Evolutionary conservation across 2,888 invertebrate genomes (phyloP).

Genomic region (Acrocyrtus sp.): DNA sequence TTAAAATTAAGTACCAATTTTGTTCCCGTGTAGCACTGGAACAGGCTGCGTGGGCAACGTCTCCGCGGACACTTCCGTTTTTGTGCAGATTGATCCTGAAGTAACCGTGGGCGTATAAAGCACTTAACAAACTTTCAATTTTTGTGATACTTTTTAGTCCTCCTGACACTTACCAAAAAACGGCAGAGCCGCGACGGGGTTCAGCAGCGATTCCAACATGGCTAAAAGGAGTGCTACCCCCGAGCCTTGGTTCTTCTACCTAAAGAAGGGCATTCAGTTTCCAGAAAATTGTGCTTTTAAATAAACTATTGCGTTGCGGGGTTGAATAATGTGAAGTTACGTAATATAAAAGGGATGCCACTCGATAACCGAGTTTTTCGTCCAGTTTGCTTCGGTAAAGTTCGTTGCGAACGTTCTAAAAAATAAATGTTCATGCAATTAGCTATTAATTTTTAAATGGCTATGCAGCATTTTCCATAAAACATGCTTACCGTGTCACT

Average conservation of each 20-base stretch:
- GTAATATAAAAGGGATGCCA: constrained; percentile 5
- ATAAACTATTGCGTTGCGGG: too few relatives aligned
- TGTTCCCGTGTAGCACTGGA: constrained; percentile 1
- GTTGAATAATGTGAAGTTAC: too few relatives aligned
- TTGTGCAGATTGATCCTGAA: constrained; percentile 1
- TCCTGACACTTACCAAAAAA: constrained; percentile 5
- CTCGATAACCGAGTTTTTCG: not conserved
- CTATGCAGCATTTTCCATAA: too few relatives aligned
- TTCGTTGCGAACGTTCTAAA: too few relatives aligned
- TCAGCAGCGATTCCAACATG: not conserved
- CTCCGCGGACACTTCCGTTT: not conserved
- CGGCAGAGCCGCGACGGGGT: not conserved
- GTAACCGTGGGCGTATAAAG: not conserved
- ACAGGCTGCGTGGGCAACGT: constrained; percentile 1
- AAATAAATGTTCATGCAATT: too few relatives aligned
- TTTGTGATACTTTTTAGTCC: too few relatives aligned
- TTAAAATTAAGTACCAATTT: not conserved
- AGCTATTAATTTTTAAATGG: too few relatives aligned
- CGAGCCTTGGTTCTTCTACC: not conserved
- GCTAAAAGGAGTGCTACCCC: constrained; percentile 3
- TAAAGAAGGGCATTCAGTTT: not conserved
- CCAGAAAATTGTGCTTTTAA: too few relatives aligned
- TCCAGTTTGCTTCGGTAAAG: too few relatives aligned
- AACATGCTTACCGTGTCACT: not conserved
- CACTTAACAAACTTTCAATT: not conserved